Conservation (phyloP, 2,113 vertebrate species). For the Pagrus major region DNA sequence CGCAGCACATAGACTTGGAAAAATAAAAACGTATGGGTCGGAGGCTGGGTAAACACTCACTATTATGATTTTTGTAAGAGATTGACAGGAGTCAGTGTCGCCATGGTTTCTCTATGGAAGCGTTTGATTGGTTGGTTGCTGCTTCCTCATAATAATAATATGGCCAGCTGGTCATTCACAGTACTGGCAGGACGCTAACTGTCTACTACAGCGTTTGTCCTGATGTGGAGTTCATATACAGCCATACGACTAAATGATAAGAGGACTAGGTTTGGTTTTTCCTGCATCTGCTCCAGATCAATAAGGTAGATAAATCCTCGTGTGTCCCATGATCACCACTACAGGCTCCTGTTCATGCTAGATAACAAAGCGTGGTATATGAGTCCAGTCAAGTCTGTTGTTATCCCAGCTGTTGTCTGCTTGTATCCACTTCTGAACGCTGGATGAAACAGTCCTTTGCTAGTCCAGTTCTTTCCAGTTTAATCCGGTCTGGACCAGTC, state of each 20-base stretch:
- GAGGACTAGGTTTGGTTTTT: constrained; percentile 47
- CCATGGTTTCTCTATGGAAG: constrained; percentile 61
- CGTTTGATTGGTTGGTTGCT: constrained; percentile 54
- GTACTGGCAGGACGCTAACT: constrained; percentile 59
- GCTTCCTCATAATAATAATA: constrained; percentile 60
- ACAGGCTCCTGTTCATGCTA: constrained; percentile 25
- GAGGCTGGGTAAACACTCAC: constrained; percentile 64
- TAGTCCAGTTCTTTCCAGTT: constrained; percentile 66
- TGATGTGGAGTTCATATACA: constrained; percentile 55
- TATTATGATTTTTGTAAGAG: constrained; percentile 52
- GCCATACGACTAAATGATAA: constrained; percentile 40
- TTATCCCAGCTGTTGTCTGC: constrained; percentile 33
- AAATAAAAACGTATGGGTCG: constrained; percentile 39
- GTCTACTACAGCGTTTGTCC: constrained; percentile 50
- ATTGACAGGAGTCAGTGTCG: constrained; percentile 40
- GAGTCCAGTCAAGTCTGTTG: constrained; percentile 28
- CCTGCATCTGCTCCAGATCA: constrained; percentile 47
- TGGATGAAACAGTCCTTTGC: constrained; percentile 50
- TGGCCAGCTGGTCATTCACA: constrained; percentile 64
- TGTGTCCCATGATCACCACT: constrained; percentile 28
- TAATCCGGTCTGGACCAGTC: constrained; percentile 27
- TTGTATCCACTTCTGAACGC: constrained; percentile 38
- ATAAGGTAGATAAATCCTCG: constrained; percentile 29
- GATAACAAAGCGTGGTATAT: constrained; percentile 19
- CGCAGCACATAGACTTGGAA: constrained; percentile 67